phyloP scores from a whole-genome alignment of 2,113 vertebrate species.

The Mus spicilegus region DNA sequence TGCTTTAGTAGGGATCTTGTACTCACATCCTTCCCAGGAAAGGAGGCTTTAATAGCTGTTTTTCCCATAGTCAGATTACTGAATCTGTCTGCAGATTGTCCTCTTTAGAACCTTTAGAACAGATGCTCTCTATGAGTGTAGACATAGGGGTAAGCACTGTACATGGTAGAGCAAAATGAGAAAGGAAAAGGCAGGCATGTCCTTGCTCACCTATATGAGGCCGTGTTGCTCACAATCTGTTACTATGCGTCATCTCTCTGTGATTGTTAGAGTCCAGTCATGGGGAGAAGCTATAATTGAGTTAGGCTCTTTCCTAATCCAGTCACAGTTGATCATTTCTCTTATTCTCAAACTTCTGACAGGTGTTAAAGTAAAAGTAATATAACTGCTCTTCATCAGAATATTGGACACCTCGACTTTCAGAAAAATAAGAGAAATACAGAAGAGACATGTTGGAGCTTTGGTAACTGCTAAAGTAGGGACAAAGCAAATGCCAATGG shows the following conservation, averaged over 20 bases:
- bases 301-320: not conserved
- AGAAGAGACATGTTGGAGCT: not conserved
- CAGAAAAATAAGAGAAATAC: conserved; percentile 13
- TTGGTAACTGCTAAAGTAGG: not conserved
- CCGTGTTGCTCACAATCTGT: not conserved
- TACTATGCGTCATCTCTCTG: not conserved
- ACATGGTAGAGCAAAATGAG: not conserved
- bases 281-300: not conserved
- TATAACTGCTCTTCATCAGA: not conserved
- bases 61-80: not conserved
- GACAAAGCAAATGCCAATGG: not conserved
- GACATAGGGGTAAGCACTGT: not conserved
- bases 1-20: not conserved
- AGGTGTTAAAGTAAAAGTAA: conserved; percentile 32
- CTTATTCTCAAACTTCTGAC: not conserved
- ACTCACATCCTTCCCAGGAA: not conserved
- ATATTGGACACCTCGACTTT: not conserved
- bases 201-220: not conserved
- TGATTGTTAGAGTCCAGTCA: not conserved
- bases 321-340: not conserved
- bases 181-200: not conserved
- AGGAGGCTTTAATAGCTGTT: not conserved
- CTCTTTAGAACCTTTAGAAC: not conserved
- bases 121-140: not conserved
- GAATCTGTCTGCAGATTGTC: not conserved